Evolutionary conservation across 2,888 invertebrate species (phyloP).

Genomic region (Melangyna quadrimaculata): DNA sequence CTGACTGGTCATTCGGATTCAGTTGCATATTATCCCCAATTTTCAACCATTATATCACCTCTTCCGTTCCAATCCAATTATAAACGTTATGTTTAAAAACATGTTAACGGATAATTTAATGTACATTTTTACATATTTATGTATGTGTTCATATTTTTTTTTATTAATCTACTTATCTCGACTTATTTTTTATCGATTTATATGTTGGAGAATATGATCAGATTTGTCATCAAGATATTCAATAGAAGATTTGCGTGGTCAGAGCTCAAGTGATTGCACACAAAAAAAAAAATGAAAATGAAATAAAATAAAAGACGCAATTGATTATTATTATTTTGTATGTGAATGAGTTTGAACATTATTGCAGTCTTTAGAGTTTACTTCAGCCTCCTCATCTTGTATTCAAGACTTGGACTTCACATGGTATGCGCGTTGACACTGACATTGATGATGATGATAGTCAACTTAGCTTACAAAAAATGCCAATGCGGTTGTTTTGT

Average conservation of each 20-base stretch:
- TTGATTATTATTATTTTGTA: slow-evolving; percentile 23
- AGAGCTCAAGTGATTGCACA: slow-evolving; percentile 36
- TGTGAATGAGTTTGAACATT: slow-evolving; percentile 26
- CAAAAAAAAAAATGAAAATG: not conserved
- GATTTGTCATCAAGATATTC: slow-evolving; percentile 56
- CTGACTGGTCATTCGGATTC: slow-evolving; percentile 26
- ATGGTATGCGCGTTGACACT: slow-evolving; percentile 42
- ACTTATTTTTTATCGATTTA: slow-evolving; percentile 41
- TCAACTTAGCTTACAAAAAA: slow-evolving; percentile 15
- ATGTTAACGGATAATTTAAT: slow-evolving; percentile 35
- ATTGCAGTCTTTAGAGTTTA: slow-evolving; percentile 7
- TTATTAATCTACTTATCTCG: slow-evolving; percentile 30
- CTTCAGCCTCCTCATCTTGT: slow-evolving; percentile 27
- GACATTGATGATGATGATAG: slow-evolving; percentile 67
- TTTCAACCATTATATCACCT: not conserved
- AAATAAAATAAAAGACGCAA: too few relatives aligned
- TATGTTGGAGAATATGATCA: slow-evolving; percentile 18
- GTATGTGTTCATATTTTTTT: too few relatives aligned
- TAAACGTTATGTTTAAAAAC: not conserved
- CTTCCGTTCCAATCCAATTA: not conserved
- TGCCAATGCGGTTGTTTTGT: slow-evolving; percentile 31
- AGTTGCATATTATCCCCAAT: slow-evolving; percentile 50
- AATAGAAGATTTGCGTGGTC: slow-evolving; percentile 41
- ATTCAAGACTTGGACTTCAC: not conserved
- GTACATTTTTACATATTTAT: too few relatives aligned